phyloP scores from a whole-genome alignment of 2,113 vertebrate species.

The Phalacrocorax brasilianus region DNA sequence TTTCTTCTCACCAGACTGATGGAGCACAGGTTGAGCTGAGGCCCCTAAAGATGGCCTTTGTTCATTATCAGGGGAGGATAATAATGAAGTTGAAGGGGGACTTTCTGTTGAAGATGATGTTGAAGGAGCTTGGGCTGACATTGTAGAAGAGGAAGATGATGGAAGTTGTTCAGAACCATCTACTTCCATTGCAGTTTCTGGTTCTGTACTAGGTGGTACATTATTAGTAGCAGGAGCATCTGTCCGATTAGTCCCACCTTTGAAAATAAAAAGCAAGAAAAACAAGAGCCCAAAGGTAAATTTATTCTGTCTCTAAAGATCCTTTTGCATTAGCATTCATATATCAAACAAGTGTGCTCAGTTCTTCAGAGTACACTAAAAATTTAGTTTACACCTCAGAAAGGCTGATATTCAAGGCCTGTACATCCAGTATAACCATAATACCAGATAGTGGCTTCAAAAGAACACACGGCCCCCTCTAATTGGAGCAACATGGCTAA shows the following conservation, averaged over 20 bases:
- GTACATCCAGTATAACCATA: neutral
- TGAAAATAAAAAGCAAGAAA: conserved; percentile 11
- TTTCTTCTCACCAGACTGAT: conserved; percentile 77
- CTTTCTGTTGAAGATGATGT: conserved; percentile 79
- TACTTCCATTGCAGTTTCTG: conserved; percentile 77
- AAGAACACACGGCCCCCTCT: no score
- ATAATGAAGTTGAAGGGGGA: conserved; percentile 76
- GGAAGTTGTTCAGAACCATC: conserved; percentile 75
- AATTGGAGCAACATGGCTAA: no score
- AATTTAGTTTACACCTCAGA: neutral
- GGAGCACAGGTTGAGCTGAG: conserved; percentile 64
- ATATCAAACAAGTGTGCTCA: neutral
- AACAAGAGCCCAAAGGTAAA: conserved; percentile 28
- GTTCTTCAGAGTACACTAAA: neutral
- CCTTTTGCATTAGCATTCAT: neutral
- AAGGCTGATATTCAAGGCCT: neutral
- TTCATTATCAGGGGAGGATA: conserved; percentile 82
- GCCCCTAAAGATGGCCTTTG: conserved; percentile 73
- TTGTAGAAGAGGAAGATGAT: conserved; percentile 75
- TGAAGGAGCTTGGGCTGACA: conserved; percentile 79
- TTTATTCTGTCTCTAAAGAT: neutral
- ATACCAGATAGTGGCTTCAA: no score
- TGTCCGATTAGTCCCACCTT: conserved; percentile 76
- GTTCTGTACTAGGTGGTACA: conserved; percentile 55
- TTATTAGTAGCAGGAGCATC: conserved; percentile 66